A percentile compares a stretch with the other conserved stretches of the same genome.
Conservation (phyloP, 1,140 invertebrate species). For the Proales similis region DNA sequence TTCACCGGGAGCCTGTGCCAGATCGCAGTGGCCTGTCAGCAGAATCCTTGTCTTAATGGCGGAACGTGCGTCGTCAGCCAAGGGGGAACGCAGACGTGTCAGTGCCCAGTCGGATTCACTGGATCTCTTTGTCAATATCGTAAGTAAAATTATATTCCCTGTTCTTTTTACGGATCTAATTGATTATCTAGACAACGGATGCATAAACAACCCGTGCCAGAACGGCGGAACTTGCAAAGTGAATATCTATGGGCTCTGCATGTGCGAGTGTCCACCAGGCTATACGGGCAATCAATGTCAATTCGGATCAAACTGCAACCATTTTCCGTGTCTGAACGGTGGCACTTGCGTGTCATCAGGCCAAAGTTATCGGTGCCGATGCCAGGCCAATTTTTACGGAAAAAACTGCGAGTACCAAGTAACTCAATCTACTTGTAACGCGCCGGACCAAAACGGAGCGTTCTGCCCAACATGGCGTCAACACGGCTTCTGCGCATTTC, state of each 20-base stretch:
- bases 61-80: too few species aligned
- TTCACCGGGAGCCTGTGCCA: too few species aligned
- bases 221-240: slow-evolving; percentile 25
- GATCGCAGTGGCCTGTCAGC: too few species aligned
- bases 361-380: slow-evolving; percentile 6
- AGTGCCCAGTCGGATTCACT: too few species aligned
- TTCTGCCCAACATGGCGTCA: slow-evolving; percentile 12
- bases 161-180: not conserved
- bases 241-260: not conserved
- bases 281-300: slow-evolving; percentile 20
- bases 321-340: slow-evolving; percentile 34
- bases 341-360: slow-evolving; percentile 10
- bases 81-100: too few species aligned
- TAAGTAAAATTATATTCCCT: too few species aligned
- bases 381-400: slow-evolving; percentile 28
- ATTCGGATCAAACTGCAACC: too few species aligned
- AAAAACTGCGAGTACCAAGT: slow-evolving; percentile 34
- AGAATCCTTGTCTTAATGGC: too few species aligned
- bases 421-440: not conserved
- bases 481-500: slow-evolving; percentile 13
- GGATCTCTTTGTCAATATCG: too few species aligned
- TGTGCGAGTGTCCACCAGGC: not conserved
- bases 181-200: not conserved
- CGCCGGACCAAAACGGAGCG: not conserved
- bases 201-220: slow-evolving; percentile 10